Evolutionary conservation across 2,888 invertebrate species (phyloP), one percentile per base, ranked within the genome.

Genomic region (Lasioglossum marginatum): DNA sequence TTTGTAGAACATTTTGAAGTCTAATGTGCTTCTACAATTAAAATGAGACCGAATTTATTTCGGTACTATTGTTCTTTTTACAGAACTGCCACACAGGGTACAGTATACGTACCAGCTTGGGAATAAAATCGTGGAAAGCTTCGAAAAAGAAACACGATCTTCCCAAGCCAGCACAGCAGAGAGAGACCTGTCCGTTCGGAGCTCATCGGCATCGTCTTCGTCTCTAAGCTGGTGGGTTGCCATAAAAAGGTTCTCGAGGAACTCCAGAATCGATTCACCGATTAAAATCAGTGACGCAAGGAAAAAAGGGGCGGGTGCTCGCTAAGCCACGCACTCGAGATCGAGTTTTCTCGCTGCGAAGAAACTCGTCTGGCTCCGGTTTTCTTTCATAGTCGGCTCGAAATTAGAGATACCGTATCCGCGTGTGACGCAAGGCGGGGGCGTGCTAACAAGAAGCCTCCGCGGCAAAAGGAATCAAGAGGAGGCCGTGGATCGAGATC

Each of bases 381-480:
- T 34, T 40, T 68, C 68, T 68, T 57, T 37, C 31, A 52, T 52
- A 43, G 63, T 45, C 63, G 63, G 34, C 43, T 31, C 34, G 74
- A 75, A 82, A 82, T 82, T 70, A 83, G 70, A 83, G 75, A 81
- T 31, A 71, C 37, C 34, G 27, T 40, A 43, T 52, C 43, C 31
- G 37, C 37, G 19, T 16, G 63, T 75, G 60, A 74, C 45, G 79
- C 77, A 77, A 19, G 27, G 43, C 73, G 34, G 60, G 57, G 66
- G 68, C 37, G 68, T 48, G 37, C 48, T 70, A 70, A 77, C 77
- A 70, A 77, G 77, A 70, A 81, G 80, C 66, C 52, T 40, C 66
- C 40, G 68, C 72, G 45, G 60, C 63, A 85, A 89, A 87, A 76
- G 80, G 85, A 82, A 77, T 79, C 82, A 81, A 45, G 72, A 48